Percentiles rank a stretch among this genome's conserved stretches.
These are phyloP conservation scores for Aldrovandia affinis DNA, from an alignment of 2,797 vertebrate species.

Conservation along the genomic window DNA sequence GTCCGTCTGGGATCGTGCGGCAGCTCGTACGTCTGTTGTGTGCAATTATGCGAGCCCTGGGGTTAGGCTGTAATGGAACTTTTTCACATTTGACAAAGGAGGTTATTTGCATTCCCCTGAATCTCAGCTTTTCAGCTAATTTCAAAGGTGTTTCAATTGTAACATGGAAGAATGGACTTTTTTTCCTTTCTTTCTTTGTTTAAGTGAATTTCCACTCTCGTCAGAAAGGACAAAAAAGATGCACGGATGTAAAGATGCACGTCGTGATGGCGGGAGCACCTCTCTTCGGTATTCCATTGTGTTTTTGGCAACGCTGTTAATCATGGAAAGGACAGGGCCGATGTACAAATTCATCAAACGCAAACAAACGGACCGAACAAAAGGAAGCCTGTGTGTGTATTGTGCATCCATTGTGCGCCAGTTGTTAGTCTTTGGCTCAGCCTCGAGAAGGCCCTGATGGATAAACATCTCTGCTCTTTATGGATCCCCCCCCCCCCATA, in stretches of 20 bases:
- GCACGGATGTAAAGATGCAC: neutral
- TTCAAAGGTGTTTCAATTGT: neutral
- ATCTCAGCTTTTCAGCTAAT: too few relatives aligned
- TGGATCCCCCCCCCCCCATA: neutral
- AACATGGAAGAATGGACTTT: neutral
- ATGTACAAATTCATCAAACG: neutral
- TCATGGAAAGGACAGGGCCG: neutral
- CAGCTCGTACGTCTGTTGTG: neutral
- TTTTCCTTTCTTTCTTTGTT: neutral
- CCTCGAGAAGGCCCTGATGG: neutral
- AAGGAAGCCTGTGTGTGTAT: neutral
- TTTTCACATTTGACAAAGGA: too few relatives aligned
- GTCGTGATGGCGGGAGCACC: neutral
- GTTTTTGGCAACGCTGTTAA: neutral
- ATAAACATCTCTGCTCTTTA: constrained; percentile 15
- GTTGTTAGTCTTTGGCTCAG: constrained; percentile 10
- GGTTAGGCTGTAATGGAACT: too few relatives aligned
- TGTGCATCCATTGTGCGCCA: too few relatives aligned
- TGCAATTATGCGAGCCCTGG: neutral
- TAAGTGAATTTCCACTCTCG: constrained; percentile 4
- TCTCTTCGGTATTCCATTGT: neutral
- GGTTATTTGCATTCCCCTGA: too few relatives aligned
- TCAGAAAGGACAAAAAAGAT: constrained; percentile 21
- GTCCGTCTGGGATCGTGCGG: neutral
- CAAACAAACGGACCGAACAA: neutral